These are phyloP conservation scores for Cryptosula pallasiana DNA, from an alignment of 2,888 invertebrate species.

Conservation along the genomic window DNA sequence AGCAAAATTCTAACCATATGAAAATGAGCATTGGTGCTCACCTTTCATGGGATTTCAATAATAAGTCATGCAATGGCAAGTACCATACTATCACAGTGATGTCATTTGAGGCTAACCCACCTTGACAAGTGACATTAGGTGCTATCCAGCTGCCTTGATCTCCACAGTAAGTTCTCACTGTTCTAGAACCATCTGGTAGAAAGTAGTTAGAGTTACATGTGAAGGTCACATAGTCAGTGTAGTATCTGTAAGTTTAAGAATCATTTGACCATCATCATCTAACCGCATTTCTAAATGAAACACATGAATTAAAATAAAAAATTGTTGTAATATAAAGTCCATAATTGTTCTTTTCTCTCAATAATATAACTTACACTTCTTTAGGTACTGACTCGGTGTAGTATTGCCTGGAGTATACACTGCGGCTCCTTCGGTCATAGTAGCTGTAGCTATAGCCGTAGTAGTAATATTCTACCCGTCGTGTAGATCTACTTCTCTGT, in stretches of 20 bases:
- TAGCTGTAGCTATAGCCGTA: background rate
- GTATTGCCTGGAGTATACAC: background rate
- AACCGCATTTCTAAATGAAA: too few species aligned
- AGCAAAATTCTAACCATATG: too few species aligned
- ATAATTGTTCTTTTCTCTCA: background rate
- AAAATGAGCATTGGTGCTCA: too few species aligned
- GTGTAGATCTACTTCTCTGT: background rate
- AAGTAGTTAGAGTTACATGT: constrained; percentile 16
- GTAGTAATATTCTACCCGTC: background rate
- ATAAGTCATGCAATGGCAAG: too few species aligned
- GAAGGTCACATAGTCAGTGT: background rate
- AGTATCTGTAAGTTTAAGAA: background rate
- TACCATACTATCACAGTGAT: too few species aligned
- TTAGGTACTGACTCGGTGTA: background rate
- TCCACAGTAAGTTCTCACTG: background rate
- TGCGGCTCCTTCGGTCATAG: background rate
- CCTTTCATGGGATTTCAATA: too few species aligned
- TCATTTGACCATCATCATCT: too few species aligned
- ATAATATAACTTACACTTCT: background rate
- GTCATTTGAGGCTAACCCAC: background rate
- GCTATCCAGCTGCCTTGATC: background rate
- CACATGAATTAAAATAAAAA: too few species aligned
- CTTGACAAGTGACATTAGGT: background rate
- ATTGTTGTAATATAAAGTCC: too few species aligned
- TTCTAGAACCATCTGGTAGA: background rate